phyloP scores from a whole-genome alignment of 2,113 vertebrate species.

The Ctenomys sociabilis region DNA sequence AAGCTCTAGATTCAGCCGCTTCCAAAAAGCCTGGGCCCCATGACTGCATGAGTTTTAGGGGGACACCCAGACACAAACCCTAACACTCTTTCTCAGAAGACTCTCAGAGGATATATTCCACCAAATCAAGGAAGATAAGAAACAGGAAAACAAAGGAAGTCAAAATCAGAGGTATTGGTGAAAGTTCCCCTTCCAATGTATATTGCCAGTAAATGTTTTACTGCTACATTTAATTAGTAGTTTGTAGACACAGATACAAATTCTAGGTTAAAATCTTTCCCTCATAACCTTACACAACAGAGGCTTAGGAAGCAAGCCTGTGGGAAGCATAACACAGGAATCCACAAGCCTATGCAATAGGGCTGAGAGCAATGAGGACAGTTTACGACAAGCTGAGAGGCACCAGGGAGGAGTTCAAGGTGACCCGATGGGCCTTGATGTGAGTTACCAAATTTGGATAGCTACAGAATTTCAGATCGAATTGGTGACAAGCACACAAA shows the following conservation, averaged over 20 bases:
- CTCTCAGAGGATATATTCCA: neutral
- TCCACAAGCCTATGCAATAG: neutral
- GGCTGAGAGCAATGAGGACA: neutral
- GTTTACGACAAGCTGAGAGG: neutral
- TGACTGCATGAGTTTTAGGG: neutral
- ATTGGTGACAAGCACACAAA: neutral
- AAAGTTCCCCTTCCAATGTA: neutral
- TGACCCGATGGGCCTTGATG: neutral
- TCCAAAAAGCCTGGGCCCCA: neutral
- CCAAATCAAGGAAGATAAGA: neutral
- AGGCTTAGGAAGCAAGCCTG: neutral
- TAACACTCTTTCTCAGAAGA: slow-evolving; percentile 38
- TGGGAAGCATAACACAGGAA: neutral
- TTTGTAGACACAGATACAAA: neutral
- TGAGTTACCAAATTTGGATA: neutral
- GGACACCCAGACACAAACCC: neutral
- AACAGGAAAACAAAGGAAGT: neutral
- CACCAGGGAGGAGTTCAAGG: neutral
- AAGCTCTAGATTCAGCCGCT: neutral
- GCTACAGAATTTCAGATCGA: neutral
- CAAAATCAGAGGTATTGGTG: neutral
- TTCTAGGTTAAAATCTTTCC: neutral
- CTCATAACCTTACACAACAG: neutral
- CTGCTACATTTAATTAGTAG: neutral
- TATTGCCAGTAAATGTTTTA: neutral